Percentiles rank a stretch among this genome's conserved stretches.
These are phyloP conservation scores for Oophaga pumilio DNA, from an alignment of 2,113 vertebrate genomes.

Conservation along the genomic window DNA sequence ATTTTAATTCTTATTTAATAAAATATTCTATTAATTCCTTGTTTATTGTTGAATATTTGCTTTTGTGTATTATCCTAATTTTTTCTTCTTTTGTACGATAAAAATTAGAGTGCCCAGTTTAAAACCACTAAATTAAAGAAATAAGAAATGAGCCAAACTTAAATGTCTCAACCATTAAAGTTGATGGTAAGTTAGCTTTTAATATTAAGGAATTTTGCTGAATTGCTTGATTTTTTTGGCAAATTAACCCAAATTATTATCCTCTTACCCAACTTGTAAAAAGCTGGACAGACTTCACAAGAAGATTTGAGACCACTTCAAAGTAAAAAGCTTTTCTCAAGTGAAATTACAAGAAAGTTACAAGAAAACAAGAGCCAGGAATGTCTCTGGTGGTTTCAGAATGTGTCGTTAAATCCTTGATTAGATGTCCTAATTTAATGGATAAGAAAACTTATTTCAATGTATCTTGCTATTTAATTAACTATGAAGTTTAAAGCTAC, in stretches of 20 bases:
- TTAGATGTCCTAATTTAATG: constrained; percentile 27
- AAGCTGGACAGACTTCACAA: constrained; percentile 46
- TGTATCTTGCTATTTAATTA: background rate
- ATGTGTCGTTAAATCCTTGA: background rate
- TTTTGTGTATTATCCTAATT: too few species aligned
- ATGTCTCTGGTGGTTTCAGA: background rate
- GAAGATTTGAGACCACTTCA: constrained; percentile 41
- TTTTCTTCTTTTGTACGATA: too few species aligned
- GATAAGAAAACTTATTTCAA: constrained; percentile 14
- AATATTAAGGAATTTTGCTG: background rate
- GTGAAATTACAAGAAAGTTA: constrained; percentile 38
- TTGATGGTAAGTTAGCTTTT: background rate
- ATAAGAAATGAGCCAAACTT: background rate
- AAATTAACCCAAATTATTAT: constrained; percentile 42
- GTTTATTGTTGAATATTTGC: too few species aligned
- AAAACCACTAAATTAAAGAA: too few species aligned
- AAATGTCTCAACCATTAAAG: background rate
- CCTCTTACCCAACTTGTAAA: constrained; percentile 42
- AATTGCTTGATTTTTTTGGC: background rate
- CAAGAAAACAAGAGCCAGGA: constrained; percentile 28
- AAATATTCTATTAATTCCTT: too few species aligned
- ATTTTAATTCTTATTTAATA: too few species aligned
- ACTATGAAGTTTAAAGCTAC: background rate
- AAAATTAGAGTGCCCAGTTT: too few species aligned
- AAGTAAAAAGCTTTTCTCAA: constrained; percentile 23